phyloP scores from a whole-genome alignment of 2,113 vertebrate species.

The Cnemophilus loriae region DNA sequence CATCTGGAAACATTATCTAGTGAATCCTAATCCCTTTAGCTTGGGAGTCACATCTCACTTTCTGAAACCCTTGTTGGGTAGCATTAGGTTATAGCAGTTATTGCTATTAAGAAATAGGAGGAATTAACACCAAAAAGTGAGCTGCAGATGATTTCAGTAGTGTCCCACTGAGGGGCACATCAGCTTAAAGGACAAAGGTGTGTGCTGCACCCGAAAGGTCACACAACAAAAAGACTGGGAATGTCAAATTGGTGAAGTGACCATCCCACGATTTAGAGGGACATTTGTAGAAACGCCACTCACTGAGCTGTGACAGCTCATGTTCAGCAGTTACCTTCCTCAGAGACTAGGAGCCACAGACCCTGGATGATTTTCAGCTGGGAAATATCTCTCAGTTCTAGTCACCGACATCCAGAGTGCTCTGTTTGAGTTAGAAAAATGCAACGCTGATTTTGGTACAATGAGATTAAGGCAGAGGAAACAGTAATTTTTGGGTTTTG shows the following conservation, averaged over 20 bases:
- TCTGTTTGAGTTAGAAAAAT: background rate
- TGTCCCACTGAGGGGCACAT: background rate
- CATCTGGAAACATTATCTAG: background rate
- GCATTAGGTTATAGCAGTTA: background rate
- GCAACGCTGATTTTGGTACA: accelerated
- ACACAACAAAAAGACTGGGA: background rate
- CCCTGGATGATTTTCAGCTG: background rate
- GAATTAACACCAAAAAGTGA: background rate
- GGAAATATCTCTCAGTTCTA: too few relatives aligned
- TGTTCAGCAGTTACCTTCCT: background rate
- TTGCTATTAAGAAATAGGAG: background rate
- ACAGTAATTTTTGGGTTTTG: background rate
- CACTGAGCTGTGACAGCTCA: background rate
- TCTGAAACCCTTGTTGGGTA: background rate
- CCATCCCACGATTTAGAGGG: background rate
- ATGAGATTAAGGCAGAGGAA: background rate
- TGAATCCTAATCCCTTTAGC: background rate
- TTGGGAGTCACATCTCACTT: background rate
- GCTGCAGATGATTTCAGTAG: background rate
- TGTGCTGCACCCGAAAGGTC: background rate
- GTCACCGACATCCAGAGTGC: background rate
- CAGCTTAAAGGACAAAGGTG: background rate
- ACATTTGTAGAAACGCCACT: background rate
- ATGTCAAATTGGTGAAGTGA: background rate
- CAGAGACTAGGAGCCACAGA: background rate